These are phyloP conservation scores for Corythoichthys intestinalis DNA, from an alignment of 2,113 vertebrate genomes.

Conservation along the genomic window DNA sequence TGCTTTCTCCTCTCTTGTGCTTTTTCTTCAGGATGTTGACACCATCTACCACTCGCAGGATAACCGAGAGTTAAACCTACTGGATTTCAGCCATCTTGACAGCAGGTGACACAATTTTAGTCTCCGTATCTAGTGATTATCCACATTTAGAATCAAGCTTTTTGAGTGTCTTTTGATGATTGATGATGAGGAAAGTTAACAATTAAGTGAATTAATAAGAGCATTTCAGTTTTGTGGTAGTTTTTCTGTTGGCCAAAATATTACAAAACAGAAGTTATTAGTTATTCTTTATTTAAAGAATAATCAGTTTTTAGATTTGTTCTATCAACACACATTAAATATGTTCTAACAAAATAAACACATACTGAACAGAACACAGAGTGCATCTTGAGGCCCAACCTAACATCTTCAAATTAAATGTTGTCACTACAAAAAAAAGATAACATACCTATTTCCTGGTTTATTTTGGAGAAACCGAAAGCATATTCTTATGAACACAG, in stretches of 20 bases:
- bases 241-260: neutral
- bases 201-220: neutral
- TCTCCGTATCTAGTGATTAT: neutral
- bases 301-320: too few relatives aligned
- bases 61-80: conserved; percentile 85
- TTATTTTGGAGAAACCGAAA: too few relatives aligned
- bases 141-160: neutral
- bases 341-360: too few relatives aligned
- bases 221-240: neutral
- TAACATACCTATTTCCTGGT: too few relatives aligned
- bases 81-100: conserved; percentile 88
- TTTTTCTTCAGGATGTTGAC: conserved; percentile 81
- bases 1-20: neutral
- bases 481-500: too few relatives aligned
- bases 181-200: neutral
- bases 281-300: neutral
- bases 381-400: too few relatives aligned
- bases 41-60: conserved; percentile 94
- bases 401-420: too few relatives aligned
- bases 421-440: too few relatives aligned
- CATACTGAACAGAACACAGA: too few relatives aligned
- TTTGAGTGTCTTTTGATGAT: neutral
- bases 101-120: conserved; percentile 75
- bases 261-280: neutral
- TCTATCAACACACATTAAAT: too few relatives aligned